Conservation (phyloP, 2,113 vertebrate species). For the Taurulus bubalis region DNA sequence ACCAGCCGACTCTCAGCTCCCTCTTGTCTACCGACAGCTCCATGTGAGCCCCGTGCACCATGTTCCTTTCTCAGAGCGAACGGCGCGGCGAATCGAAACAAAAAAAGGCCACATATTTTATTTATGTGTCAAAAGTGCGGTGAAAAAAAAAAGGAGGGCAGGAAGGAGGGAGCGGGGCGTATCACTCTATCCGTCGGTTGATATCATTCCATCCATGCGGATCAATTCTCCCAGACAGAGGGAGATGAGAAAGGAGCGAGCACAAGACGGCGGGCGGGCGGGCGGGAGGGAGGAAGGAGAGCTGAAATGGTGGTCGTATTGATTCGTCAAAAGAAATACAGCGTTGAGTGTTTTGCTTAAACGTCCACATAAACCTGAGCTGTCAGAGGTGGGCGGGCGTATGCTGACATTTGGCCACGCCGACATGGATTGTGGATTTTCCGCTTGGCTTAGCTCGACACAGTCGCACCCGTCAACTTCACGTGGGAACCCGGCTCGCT, state of each 20-base stretch:
- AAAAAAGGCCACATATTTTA: constrained; percentile 84
- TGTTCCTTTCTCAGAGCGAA: constrained; percentile 63
- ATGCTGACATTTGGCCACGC: constrained; percentile 70
- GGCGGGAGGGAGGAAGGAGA: constrained; percentile 45
- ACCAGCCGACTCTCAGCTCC: constrained; percentile 66
- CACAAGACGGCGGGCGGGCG: constrained; percentile 36
- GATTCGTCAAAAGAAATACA: constrained; percentile 83
- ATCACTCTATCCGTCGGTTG: constrained; percentile 76
- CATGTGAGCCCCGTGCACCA: constrained; percentile 58
- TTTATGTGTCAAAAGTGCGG: constrained; percentile 82
- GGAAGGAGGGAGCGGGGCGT: constrained; percentile 58
- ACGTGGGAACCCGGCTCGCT: not conserved
- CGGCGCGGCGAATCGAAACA: constrained; percentile 70
- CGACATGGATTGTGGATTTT: constrained; percentile 52
- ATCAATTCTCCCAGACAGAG: constrained; percentile 83
- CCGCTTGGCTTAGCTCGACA: constrained; percentile 37
- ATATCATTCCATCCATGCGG: constrained; percentile 77
- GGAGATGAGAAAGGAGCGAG: constrained; percentile 64
- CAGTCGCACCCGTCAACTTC: constrained; percentile 2
- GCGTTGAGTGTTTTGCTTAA: constrained; percentile 80
- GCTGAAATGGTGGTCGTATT: constrained; percentile 81
- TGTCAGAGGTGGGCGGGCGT: constrained; percentile 72
- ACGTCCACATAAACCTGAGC: constrained; percentile 81
- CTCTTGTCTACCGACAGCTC: constrained; percentile 65
- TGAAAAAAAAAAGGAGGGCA: constrained; percentile 63